Base-by-base conservation (phyloP, 35 echinoderm and acorn worm genomes). In the Apostichopus parvimensis region DNA sequence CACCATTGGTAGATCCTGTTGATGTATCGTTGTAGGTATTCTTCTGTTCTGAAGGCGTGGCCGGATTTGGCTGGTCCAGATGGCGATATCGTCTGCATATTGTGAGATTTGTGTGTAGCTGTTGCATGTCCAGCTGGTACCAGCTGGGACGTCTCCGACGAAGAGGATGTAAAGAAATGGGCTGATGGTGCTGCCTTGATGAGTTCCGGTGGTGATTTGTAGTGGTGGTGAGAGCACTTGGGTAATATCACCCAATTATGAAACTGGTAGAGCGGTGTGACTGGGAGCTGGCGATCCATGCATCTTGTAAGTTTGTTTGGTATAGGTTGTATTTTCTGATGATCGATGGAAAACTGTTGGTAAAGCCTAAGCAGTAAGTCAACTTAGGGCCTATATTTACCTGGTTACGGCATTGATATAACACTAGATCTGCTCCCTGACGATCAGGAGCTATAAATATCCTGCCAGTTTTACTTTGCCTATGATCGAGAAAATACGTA, bases 41-140 rank as follows among this genome's bases (percentile, higher is more conserved):
- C 9, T 53, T 73, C 88, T n/a, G 70, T 25, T 1, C 20, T 14
- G 4, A 53, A 14, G 26, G 26, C 14, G 13, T 6, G 9, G 25
- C 8, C 8, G 26, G 34, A 45, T 7, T 45, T 45, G 34, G 34
- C 34, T 45, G 34, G 34, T 45, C 75, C 89, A 91, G 53, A 91
- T 57, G 25, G 89, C 75, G 73, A 91, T 79, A 73, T 79, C 89
- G 73, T 79, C 76, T 1, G 89, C 73, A 91, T 56, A 91, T 91
- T 91, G 89, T 0, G 73, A 91, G 8, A 79, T 6, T 6, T 91
- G 17, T 21, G 54, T 77, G 3, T 77, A 4, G 52, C 21, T 79
- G 58, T 9, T 61, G 58, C 34, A 4, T 45, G 34, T 45, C 34
- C 34, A 45, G 34, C 34, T 45, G 64, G 64, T 11, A 14, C 11